Base-by-base conservation (phyloP, 1,140 invertebrate species). In the Brachionus calyciflorus region DNA sequence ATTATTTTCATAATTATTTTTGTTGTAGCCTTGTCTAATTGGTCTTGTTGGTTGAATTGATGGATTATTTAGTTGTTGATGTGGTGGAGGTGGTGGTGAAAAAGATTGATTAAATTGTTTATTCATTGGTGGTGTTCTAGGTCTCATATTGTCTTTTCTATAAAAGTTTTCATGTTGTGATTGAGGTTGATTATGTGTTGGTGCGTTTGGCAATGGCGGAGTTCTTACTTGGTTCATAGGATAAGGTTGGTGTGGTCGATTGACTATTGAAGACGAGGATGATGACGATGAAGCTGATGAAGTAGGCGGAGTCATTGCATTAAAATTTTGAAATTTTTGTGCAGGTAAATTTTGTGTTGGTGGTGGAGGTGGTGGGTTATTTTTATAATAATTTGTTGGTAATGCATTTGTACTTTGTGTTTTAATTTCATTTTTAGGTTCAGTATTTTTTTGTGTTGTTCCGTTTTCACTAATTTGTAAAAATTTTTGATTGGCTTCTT, bases 201-300 rank as follows among this genome's bases (percentile, higher is more conserved):
- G 55, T n/a, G n/a, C 9, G 2, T 28, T n/a, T 10, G 60, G 60
- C 21, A 65, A 65, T 0, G 60, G 60, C 1, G 60, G 60, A 28
- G 60, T 65, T 37, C 19, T 65, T 0, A 65, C 60, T 65, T 65
- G 60, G 3, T 7, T 9, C 17, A 37, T 65, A 0, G 33, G 33
- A 28, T 41, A 65, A 14, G 3, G 10, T 28, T 65, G 60, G 12
- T 21, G 33, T 21, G 60, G 60, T 19, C 40, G 19, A 3, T 14
- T 17, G 10, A 2, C 44, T 37, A 65, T 44, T 7, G 60, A 65
- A 14, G 60, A 65, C 0, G 60, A 65, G 10, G 60, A 65, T 24
- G 60, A 65, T 17, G 60, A 65, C n/a, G 60, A 65, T 4, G 60
- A 65, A 7, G 60, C 60, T 4, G 60, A 65, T 2, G 60, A 65